Base-by-base conservation (phyloP, 2,113 vertebrate genomes). In the Amblyornis subalaris region DNA sequence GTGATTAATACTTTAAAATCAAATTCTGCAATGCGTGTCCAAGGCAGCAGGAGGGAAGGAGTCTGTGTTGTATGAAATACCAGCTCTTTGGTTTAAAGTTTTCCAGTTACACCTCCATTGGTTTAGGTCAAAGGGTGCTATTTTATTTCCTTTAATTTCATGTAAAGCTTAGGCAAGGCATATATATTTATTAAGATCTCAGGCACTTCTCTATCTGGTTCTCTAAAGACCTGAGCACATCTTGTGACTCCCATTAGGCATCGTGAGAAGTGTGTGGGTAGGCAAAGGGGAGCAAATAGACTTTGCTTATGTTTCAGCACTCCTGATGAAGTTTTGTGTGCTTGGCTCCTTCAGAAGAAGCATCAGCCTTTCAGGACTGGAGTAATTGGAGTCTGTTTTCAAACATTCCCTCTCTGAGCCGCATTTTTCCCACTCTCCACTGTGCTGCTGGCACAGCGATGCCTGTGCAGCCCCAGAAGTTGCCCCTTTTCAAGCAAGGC, bases 1-100 rank as follows among this genome's bases (percentile, higher is more conserved):
- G 5, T 2, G 4, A 51, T 62, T 8, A 54, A 40, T 23, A 29
- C 19, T 76, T 87, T 19, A 44, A 60, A 85, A 79, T 10, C 16
- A 26, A 22, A 3, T 72, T 75, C 51, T 44, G 9, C 35, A 42
- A 5, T 0, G 0, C 2, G 2, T 15, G 24, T 26, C 26, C 45
- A 10, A 3, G 67, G 65, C 45, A 42, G n/a, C 11, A 57, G 26
- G 77, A 77, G 26, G 48, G 54, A 35, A 51, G 45, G 33, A 79
- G 33, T 25, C 54, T 24, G 1, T 62, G 35, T 45, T 60, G 26
- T 36, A 11, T 19, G 21, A 35, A 79, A 57, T 54, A 24, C 0
- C 51, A 38, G 10, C 31, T 74, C 44, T 69, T 73, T 75, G 45
- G 3, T 60, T 91, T 78, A 19, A 84, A 55, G 53, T 57, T 88